These are phyloP conservation scores for Zosterops hypoxanthus DNA, from an alignment of 2,113 vertebrate species.

Conservation along the genomic window DNA sequence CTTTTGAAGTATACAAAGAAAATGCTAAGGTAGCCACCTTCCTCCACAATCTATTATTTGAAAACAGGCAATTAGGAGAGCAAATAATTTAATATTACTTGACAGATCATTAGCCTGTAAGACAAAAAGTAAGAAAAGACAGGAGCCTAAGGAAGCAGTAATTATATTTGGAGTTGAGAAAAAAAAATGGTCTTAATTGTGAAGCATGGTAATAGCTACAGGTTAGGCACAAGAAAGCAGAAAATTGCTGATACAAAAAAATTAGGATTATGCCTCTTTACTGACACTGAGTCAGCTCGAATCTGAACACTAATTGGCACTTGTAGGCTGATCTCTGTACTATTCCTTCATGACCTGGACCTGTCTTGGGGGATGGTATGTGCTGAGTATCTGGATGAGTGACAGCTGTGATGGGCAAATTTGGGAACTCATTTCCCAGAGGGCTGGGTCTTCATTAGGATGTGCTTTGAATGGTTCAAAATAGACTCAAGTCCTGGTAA, in stretches of 20 bases:
- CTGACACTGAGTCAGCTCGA: conserved; percentile 7
- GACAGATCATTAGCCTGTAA: conserved; percentile 31
- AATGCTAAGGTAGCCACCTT: background rate
- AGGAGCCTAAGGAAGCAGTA: background rate
- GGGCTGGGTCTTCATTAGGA: background rate
- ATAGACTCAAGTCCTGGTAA: background rate
- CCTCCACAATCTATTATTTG: background rate
- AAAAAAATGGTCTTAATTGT: background rate
- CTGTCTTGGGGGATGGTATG: background rate
- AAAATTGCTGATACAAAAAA: conserved; percentile 16
- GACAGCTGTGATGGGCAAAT: background rate
- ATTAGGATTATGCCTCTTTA: background rate
- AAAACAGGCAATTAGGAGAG: conserved; percentile 30
- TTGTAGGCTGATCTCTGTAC: background rate
- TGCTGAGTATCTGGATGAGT: background rate
- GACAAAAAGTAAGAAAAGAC: conserved; percentile 13
- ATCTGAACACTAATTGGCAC: conserved; percentile 19
- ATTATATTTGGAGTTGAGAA: background rate
- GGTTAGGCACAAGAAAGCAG: background rate
- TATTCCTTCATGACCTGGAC: background rate
- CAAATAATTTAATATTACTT: conserved; percentile 48
- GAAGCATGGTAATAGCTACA: background rate
- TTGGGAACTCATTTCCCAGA: background rate
- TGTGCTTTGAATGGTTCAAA: background rate
- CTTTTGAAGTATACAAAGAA: background rate